A percentile compares a stretch with the other conserved stretches of the same genome.
Evolutionary conservation across 2,113 vertebrate species (phyloP).

Genomic region (Nymphicus hollandicus): DNA sequence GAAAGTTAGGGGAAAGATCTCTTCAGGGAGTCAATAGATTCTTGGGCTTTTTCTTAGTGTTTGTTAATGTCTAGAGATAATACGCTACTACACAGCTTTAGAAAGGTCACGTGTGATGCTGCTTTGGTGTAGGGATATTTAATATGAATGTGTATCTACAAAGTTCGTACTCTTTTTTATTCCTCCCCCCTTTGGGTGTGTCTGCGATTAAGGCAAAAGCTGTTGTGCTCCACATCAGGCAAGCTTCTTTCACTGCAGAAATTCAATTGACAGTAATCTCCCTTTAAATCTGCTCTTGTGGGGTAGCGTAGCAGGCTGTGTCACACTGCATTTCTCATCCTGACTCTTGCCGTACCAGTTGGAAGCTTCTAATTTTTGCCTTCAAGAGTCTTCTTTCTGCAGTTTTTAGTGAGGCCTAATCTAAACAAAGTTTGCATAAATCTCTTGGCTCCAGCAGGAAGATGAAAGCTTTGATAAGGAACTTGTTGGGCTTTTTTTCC

Average conservation of each 20-base stretch:
- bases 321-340: constrained; percentile 42
- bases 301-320: neutral
- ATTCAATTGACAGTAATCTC: constrained; percentile 56
- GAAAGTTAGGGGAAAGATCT: neutral
- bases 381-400: constrained; percentile 4
- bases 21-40: neutral
- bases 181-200: neutral
- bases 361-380: constrained; percentile 55
- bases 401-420: constrained; percentile 2
- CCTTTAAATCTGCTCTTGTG: constrained; percentile 26
- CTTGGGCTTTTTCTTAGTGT: neutral
- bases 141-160: neutral
- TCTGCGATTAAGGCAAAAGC: constrained; percentile 36
- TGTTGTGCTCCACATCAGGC: constrained; percentile 6
- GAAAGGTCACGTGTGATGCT: neutral
- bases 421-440: constrained; percentile 44
- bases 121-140: neutral
- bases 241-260: constrained; percentile 26
- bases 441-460: neutral
- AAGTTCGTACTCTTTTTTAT: neutral
- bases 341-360: constrained; percentile 31
- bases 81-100: neutral
- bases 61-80: neutral
- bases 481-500: neutral
- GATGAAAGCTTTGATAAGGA: constrained; percentile 37